phyloP scores from a whole-genome alignment of 1,140 invertebrate genomes.

The Drosophila bifasciata region DNA sequence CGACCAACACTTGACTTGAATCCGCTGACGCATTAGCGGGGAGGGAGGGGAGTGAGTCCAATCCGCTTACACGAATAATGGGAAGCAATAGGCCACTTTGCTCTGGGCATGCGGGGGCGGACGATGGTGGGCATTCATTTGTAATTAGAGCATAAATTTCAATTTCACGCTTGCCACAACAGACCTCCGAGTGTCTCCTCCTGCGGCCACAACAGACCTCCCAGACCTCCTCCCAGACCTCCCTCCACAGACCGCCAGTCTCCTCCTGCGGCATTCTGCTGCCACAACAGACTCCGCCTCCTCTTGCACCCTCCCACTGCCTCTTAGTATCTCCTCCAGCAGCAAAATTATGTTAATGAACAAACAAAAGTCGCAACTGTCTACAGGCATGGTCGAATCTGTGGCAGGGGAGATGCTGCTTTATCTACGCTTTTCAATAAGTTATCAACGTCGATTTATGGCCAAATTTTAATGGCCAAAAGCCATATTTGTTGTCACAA shows the following conservation, averaged over 20 bases:
- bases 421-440: slow-evolving; percentile 71
- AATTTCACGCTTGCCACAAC: slow-evolving; percentile 69
- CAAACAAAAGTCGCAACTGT: slow-evolving; percentile 22
- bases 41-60: not conserved
- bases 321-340: slow-evolving; percentile 3
- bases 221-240: too few species aligned
- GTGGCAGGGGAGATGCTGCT: slow-evolving; percentile 13
- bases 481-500: slow-evolving; percentile 26
- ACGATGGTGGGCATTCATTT: slow-evolving; percentile 36
- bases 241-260: slow-evolving; percentile 19
- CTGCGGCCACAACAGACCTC: too few species aligned
- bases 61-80: slow-evolving; percentile 62
- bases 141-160: slow-evolving; percentile 75
- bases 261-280: not conserved
- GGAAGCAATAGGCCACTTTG: slow-evolving; percentile 22
- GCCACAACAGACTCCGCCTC: slow-evolving; percentile 35
- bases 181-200: slow-evolving; percentile 1
- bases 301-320: not conserved
- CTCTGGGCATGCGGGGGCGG: too few species aligned
- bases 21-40: slow-evolving; percentile 3
- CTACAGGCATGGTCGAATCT: not conserved
- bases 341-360: slow-evolving; percentile 55
- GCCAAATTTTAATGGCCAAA: slow-evolving; percentile 58
- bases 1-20: slow-evolving; percentile 36
- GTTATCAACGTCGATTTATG: slow-evolving; percentile 66